These are phyloP conservation scores for Miltochrista miniata DNA, from an alignment of 2,888 invertebrate genomes.

Conservation along the genomic window DNA sequence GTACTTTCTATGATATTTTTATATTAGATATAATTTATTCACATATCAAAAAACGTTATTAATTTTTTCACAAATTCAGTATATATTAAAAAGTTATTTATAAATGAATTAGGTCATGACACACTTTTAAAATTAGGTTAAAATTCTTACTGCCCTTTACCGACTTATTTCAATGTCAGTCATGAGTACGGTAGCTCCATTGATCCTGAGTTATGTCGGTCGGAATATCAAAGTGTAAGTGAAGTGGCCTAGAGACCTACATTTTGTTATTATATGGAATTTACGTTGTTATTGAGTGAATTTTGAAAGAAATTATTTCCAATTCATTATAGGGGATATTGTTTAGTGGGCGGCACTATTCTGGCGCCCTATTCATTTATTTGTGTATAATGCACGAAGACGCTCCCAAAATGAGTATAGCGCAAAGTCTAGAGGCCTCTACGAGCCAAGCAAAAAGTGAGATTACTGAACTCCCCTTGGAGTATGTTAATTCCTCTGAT, in stretches of 20 bases:
- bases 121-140: conserved; percentile 74
- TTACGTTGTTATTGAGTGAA: conserved; percentile 68
- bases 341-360: conserved; percentile 53
- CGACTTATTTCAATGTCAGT: conserved; percentile 84
- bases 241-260: conserved; percentile 96
- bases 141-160: conserved; percentile 80
- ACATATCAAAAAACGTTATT: conserved; percentile 7
- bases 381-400: conserved; percentile 87
- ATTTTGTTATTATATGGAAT: conserved; percentile 82
- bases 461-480: conserved; percentile 65
- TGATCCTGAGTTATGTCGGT: conserved; percentile 89
- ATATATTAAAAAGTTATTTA: conserved; percentile 15
- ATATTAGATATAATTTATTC: conserved; percentile 1
- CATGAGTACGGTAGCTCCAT: conserved; percentile 86
- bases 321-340: conserved; percentile 72
- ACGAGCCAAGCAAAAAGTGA: conserved; percentile 80
- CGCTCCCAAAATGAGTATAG: conserved; percentile 87
- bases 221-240: conserved; percentile 92
- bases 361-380: conserved; percentile 69
- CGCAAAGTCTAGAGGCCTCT: conserved; percentile 86
- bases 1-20: conserved; percentile 40
- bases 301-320: conserved; percentile 84
- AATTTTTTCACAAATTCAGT: not conserved
- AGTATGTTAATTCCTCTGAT: conserved; percentile 74
- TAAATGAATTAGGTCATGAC: conserved; percentile 68